phyloP scores from a whole-genome alignment of 2,113 vertebrate genomes.

The Garra rufa region DNA sequence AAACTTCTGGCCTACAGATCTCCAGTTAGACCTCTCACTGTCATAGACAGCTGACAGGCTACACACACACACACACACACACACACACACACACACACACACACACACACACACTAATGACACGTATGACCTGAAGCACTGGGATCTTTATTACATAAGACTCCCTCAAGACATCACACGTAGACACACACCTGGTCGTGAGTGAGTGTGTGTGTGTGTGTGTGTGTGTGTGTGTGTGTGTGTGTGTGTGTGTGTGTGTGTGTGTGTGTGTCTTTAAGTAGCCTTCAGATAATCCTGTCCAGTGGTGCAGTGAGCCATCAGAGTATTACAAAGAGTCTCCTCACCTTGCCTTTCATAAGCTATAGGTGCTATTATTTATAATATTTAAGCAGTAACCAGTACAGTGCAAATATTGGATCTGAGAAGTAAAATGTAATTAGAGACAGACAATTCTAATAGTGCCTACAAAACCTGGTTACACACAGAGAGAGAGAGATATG shows the following conservation, averaged over 20 bases:
- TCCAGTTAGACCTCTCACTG: conserved; percentile 1
- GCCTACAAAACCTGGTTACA: background rate
- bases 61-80: background rate
- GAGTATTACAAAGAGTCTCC: background rate
- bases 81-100: too few species aligned
- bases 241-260: conserved; percentile 36
- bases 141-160: conserved; percentile 52
- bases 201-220: background rate
- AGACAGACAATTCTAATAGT: background rate
- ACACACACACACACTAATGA: conserved; percentile 15
- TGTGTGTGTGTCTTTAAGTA: conserved; percentile 34
- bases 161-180: conserved; percentile 31
- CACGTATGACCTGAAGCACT: conserved; percentile 33
- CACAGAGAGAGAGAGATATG: background rate
- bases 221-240: too few species aligned
- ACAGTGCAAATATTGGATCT: background rate
- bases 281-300: conserved; percentile 33
- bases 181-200: conserved; percentile 33
- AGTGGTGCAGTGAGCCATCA: conserved; percentile 27
- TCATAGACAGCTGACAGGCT: background rate
- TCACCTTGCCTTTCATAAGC: background rate
- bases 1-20: background rate
- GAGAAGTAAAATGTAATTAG: background rate
- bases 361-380: background rate
- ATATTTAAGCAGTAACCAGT: background rate